A percentile compares a stretch with the other conserved stretches of the same genome.
Conservation (phyloP, 1,140 invertebrate species). For the Thaumatotibia leucotreta region DNA sequence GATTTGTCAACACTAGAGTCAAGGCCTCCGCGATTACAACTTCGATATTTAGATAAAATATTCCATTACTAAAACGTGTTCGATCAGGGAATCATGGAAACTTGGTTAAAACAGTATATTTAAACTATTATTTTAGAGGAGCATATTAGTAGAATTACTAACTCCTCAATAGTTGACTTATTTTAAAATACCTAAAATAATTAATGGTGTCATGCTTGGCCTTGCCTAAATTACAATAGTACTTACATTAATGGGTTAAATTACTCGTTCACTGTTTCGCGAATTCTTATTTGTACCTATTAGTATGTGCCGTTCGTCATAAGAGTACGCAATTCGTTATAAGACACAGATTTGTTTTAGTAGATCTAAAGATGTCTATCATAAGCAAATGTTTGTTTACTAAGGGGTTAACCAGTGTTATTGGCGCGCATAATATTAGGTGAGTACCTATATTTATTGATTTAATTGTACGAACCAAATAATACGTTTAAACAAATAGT, state of each 20-base stretch:
- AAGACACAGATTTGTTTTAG: background rate
- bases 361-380: background rate
- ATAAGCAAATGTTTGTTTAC: slow-evolving; percentile 7
- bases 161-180: background rate
- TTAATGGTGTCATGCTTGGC: background rate
- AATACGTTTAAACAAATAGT: background rate
- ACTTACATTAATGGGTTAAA: background rate
- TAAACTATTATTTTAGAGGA: background rate
- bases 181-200: background rate
- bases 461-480: no score
- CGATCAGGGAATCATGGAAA: background rate
- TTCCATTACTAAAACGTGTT: background rate
- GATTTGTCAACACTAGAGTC: background rate
- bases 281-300: background rate
- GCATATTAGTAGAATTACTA: background rate
- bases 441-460: background rate
- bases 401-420: background rate
- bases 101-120: background rate
- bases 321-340: background rate
- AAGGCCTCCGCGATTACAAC: background rate
- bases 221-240: background rate
- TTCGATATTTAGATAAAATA: background rate
- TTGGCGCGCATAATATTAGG: background rate
- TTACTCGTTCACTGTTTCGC: background rate
- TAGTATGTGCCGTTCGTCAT: background rate